Evolutionary conservation across 2,113 vertebrate species (phyloP).

Genomic region (Motacilla alba): DNA sequence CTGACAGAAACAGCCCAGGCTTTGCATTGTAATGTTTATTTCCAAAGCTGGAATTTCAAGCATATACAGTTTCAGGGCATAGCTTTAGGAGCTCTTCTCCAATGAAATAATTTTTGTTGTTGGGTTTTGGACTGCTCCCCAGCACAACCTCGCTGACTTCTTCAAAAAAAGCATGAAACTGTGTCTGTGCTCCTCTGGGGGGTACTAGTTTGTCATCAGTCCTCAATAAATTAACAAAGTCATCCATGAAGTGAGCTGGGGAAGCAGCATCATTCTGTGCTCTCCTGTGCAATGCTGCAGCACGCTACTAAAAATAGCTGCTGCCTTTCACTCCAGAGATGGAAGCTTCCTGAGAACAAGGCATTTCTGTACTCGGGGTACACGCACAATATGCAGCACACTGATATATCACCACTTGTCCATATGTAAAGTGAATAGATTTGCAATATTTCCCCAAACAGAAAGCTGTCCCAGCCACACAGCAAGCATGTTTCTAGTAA

Average conservation of each 20-base stretch:
- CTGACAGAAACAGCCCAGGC: neutral
- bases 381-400: rapidly evolving
- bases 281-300: neutral
- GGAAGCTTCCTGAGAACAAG: slow-evolving; percentile 6
- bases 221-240: neutral
- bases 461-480: neutral
- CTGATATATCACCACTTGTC: neutral
- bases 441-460: neutral
- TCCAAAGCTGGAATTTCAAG: neutral
- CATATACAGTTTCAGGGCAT: neutral
- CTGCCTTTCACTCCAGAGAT: slow-evolving; percentile 28
- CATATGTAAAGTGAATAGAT: neutral
- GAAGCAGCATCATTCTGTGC: neutral
- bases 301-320: slow-evolving; percentile 45
- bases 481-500: neutral
- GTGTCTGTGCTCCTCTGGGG: neutral
- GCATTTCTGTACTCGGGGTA: neutral
- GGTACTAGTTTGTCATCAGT: neutral
- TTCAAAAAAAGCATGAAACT: neutral
- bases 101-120: neutral
- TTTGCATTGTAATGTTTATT: neutral
- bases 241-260: neutral
- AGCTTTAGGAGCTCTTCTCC: neutral
- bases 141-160: neutral
- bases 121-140: neutral